phyloP scores from a whole-genome alignment of 2,113 vertebrate species.

The Neomonachus schauinslandi region DNA sequence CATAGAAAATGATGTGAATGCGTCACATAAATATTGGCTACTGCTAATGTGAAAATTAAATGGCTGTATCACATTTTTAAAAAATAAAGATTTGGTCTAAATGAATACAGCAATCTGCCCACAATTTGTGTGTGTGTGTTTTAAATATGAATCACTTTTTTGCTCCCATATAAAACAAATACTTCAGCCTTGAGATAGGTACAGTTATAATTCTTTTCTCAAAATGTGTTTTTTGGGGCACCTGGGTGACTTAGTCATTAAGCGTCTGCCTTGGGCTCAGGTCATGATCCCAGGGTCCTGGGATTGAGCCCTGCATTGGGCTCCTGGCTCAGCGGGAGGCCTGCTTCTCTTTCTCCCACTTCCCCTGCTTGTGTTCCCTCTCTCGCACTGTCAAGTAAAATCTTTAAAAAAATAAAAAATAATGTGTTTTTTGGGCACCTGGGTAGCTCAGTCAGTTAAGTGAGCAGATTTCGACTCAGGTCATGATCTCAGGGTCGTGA shows the following conservation, averaged over 20 bases:
- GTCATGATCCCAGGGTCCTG: background rate
- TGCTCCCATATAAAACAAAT: background rate
- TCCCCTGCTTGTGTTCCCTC: too few relatives aligned
- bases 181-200: background rate
- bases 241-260: background rate
- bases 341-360: background rate
- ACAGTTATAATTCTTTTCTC: background rate
- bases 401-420: too few relatives aligned
- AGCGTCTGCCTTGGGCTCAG: too few relatives aligned
- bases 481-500: background rate
- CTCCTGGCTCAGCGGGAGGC: background rate
- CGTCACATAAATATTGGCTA: background rate
- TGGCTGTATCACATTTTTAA: background rate
- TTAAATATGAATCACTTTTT: background rate
- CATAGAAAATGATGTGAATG: background rate
- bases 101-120: background rate
- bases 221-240: background rate
- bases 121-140: background rate
- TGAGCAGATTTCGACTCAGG: background rate
- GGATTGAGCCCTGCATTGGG: too few relatives aligned
- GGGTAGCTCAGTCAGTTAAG: background rate
- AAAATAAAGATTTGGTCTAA: conserved; percentile 48
- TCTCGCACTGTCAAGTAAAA: too few relatives aligned
- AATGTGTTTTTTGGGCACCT: background rate
- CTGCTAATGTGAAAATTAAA: conserved; percentile 49